Conservation (phyloP, 2,113 vertebrate genomes). For the Centrocercus urophasianus region DNA sequence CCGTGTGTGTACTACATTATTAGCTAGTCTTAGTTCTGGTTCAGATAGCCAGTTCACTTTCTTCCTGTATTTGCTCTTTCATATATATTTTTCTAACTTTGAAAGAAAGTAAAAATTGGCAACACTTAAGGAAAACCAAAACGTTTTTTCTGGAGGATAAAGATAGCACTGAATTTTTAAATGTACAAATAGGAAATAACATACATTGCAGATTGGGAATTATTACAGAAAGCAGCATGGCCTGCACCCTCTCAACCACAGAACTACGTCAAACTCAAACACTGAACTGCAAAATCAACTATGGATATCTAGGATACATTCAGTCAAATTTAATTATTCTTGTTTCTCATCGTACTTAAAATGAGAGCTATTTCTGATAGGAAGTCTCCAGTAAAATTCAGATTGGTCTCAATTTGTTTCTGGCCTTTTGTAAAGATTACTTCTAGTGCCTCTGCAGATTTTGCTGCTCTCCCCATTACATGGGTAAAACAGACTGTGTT, state of each 20-base stretch:
- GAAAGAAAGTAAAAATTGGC: background rate
- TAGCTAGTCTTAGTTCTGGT: background rate
- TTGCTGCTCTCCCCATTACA: background rate
- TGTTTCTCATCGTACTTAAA: background rate
- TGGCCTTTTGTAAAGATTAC: background rate
- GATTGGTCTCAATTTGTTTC: background rate
- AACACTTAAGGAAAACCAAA: background rate
- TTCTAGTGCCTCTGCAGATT: background rate
- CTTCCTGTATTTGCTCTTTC: too few species aligned
- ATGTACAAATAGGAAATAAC: background rate
- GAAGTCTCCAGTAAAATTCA: background rate
- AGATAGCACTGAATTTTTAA: background rate
- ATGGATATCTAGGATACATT: background rate
- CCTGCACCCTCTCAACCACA: background rate
- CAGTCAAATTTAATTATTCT: background rate
- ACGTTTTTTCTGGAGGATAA: background rate
- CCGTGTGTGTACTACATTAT: background rate
- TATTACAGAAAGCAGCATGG: background rate
- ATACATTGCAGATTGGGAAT: background rate
- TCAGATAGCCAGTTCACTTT: background rate
- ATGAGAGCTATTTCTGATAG: background rate
- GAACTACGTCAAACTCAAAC: background rate
- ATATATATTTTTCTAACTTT: background rate
- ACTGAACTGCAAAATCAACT: background rate
- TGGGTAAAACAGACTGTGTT: background rate